Conservation (phyloP, 2,888 invertebrate species). For the Diachrysia chrysitis region DNA sequence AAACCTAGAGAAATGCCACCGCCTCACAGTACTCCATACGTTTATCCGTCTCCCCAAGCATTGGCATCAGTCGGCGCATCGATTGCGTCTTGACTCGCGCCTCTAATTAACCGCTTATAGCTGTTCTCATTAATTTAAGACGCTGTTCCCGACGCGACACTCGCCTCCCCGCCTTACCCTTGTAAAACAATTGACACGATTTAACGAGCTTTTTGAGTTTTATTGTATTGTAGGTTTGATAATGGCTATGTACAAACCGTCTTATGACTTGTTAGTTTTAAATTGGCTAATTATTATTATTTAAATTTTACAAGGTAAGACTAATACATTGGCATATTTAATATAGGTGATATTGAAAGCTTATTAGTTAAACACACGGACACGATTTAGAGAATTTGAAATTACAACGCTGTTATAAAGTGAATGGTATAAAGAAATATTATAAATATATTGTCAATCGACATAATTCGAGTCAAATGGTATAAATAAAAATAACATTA, state of each 20-base stretch:
- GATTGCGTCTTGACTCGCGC: constrained; percentile 23
- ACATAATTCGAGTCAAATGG: no score
- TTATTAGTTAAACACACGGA: no score
- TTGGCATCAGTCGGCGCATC: constrained; percentile 24
- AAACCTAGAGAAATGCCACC: no score
- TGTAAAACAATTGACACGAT: constrained; percentile 7
- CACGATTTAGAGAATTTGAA: no score
- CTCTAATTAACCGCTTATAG: constrained; percentile 24
- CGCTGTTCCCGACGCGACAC: constrained; percentile 37
- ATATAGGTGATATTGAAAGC: no score
- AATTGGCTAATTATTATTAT: no score
- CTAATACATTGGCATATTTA: no score
- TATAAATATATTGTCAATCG: no score
- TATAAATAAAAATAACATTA: no score
- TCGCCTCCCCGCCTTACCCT: constrained; percentile 34
- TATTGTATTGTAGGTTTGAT: constrained; percentile 10
- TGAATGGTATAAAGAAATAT: no score
- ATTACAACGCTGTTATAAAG: no score
- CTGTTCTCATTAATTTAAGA: constrained; percentile 43
- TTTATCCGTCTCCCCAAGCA: constrained; percentile 24
- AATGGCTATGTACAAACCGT: not conserved
- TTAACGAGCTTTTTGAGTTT: constrained; percentile 18
- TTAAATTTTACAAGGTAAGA: no score
- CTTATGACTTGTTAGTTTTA: not conserved
- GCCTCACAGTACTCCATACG: constrained; percentile 17